A percentile compares a stretch with the other conserved stretches of the same genome.
Evolutionary conservation across 2,797 vertebrate genomes (phyloP).

Genomic region (Oophaga sylvatica): DNA sequence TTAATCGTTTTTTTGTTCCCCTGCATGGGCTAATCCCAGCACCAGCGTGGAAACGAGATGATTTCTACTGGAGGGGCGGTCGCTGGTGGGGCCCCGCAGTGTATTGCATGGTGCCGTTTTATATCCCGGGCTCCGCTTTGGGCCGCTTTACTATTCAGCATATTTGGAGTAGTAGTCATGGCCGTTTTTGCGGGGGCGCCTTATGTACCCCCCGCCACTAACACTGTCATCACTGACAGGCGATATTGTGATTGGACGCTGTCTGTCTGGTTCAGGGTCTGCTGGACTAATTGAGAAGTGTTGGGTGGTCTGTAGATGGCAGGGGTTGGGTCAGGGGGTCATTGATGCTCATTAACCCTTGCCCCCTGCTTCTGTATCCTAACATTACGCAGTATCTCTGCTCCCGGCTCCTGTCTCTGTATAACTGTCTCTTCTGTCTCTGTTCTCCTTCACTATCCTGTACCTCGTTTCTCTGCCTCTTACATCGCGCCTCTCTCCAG

Average conservation of each 20-base stretch:
- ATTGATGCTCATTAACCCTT: conserved; percentile 27
- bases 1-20: background rate
- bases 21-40: conserved; percentile 21
- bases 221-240: too few relatives aligned
- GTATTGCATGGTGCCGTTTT: background rate
- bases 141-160: too few relatives aligned
- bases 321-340: background rate
- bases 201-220: too few relatives aligned
- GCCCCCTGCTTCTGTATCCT: background rate
- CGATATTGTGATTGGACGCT: background rate
- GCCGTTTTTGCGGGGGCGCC: too few relatives aligned
- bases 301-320: background rate
- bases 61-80: background rate
- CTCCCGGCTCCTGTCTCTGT: conserved; percentile 61
- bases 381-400: background rate
- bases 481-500: conserved; percentile 71
- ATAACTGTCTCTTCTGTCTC: conserved; percentile 65
- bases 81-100: background rate
- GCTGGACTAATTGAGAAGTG: too few relatives aligned
- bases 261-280: background rate
- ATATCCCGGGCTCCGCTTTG: background rate
- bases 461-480: conserved; percentile 63
- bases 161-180: background rate
- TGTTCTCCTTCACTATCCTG: conserved; percentile 59
- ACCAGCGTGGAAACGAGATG: background rate